Conservation (phyloP, 2,888 invertebrate genomes). For the Morpho helenor region DNA sequence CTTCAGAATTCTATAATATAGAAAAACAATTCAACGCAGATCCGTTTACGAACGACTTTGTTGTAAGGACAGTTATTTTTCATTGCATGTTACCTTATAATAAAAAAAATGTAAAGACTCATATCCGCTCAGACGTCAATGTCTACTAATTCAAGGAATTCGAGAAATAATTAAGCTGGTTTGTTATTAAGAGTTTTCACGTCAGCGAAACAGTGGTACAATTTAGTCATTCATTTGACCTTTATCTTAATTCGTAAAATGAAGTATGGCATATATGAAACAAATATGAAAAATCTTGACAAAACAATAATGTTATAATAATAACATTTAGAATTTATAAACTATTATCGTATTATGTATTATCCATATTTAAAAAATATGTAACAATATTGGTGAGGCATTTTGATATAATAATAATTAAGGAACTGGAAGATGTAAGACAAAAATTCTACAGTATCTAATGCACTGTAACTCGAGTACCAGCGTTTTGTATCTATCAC, state of each 20-base stretch:
- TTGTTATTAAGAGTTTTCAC: conserved; percentile 6
- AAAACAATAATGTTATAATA: too few relatives aligned
- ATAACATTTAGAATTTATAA: too few relatives aligned
- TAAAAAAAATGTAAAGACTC: not conserved
- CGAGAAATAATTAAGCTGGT: not conserved
- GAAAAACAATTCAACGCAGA: not conserved
- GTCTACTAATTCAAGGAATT: conserved; percentile 11
- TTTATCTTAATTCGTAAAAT: not conserved
- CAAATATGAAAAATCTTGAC: too few relatives aligned
- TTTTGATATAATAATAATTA: too few relatives aligned
- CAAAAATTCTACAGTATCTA: too few relatives aligned
- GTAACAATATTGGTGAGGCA: too few relatives aligned
- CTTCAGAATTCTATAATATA: not conserved
- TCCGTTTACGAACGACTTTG: conserved; percentile 4
- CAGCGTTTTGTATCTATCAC: too few relatives aligned
- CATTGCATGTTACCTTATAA: not conserved
- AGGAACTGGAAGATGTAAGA: too few relatives aligned
- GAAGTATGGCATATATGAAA: too few relatives aligned
- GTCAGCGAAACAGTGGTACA: conserved; percentile 5
- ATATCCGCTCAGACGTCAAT: conserved; percentile 1
- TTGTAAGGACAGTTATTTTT: conserved; percentile 2
- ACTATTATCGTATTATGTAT: too few relatives aligned
- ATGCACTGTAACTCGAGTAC: too few relatives aligned
- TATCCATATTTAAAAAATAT: too few relatives aligned
- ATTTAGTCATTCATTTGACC: conserved; percentile 8